A percentile compares a stretch with the other conserved stretches of the same genome.
Conservation (phyloP, 2,888 invertebrate genomes). For the Drosophila koepferae region DNA sequence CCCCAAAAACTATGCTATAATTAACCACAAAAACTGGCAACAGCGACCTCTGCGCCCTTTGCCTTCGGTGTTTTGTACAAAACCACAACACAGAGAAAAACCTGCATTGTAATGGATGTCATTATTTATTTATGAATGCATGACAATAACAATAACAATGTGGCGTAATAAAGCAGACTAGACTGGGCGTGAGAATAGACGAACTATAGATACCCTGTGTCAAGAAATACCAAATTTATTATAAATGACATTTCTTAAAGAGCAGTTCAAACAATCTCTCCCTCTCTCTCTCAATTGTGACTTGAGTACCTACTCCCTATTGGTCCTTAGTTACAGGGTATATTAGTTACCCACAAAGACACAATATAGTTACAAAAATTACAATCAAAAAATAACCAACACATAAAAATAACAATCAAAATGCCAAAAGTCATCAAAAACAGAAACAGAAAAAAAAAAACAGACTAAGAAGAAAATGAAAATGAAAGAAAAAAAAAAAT, state of each 20-base stretch:
- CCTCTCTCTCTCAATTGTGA: not conserved
- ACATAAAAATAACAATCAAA: conserved; percentile 50
- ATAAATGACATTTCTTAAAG: no score
- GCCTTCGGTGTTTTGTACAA: conserved; percentile 11
- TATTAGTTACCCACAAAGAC: conserved; percentile 12
- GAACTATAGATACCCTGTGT: conserved; percentile 25
- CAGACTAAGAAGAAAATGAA: conserved; percentile 9
- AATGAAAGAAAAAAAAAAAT: conserved; percentile 17
- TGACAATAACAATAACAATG: conserved; percentile 61
- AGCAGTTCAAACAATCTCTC: no score
- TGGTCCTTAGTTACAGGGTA: conserved; percentile 26
- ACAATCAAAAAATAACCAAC: conserved; percentile 44
- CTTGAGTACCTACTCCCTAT: not conserved
- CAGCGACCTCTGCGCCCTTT: conserved; percentile 26
- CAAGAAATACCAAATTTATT: no score
- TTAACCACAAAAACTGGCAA: conserved; percentile 70
- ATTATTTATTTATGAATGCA: conserved; percentile 79
- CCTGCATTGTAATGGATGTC: conserved; percentile 69
- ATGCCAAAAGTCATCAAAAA: conserved; percentile 69
- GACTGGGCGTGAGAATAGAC: not conserved
- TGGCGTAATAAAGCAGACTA: conserved; percentile 31
- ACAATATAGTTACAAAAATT: conserved; percentile 29
- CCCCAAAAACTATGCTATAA: conserved; percentile 66
- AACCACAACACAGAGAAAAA: conserved; percentile 44
- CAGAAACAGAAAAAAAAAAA: conserved; percentile 15